A percentile compares a stretch with the other conserved stretches of the same genome.
Evolutionary conservation across 2,113 vertebrate species (phyloP).

Genomic region (Apteryx mantelli): DNA sequence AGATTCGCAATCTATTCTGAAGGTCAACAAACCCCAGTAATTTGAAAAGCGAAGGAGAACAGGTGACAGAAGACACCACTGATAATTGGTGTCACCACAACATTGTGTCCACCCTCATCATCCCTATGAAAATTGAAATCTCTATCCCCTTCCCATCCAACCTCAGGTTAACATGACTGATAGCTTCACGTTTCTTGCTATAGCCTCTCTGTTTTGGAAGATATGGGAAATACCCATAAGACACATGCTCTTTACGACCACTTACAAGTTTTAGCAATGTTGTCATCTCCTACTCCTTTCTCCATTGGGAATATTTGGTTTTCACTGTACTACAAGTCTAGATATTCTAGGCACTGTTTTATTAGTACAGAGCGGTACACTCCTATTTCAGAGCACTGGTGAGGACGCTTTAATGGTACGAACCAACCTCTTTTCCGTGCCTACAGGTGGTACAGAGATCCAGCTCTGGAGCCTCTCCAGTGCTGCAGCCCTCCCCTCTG

Average conservation of each 20-base stretch:
- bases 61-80: background rate
- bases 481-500: background rate
- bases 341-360: background rate
- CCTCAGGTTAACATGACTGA: background rate
- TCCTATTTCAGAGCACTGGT: background rate
- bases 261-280: background rate
- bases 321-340: background rate
- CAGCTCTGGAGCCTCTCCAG: fast-evolving
- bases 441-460: background rate
- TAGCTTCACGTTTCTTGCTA: background rate
- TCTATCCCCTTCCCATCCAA: background rate
- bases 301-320: background rate
- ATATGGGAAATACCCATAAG: background rate
- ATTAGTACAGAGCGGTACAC: background rate
- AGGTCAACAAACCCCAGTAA: background rate
- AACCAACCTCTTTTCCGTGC: background rate
- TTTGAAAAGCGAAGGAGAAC: background rate
- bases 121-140: background rate
- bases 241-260: background rate
- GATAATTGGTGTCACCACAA: background rate
- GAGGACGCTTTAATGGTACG: background rate
- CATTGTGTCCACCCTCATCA: background rate
- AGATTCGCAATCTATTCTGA: background rate
- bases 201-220: background rate
- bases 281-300: background rate